Base-by-base conservation (phyloP, 2,888 invertebrate genomes). In the Eupithecia exiguata region DNA sequence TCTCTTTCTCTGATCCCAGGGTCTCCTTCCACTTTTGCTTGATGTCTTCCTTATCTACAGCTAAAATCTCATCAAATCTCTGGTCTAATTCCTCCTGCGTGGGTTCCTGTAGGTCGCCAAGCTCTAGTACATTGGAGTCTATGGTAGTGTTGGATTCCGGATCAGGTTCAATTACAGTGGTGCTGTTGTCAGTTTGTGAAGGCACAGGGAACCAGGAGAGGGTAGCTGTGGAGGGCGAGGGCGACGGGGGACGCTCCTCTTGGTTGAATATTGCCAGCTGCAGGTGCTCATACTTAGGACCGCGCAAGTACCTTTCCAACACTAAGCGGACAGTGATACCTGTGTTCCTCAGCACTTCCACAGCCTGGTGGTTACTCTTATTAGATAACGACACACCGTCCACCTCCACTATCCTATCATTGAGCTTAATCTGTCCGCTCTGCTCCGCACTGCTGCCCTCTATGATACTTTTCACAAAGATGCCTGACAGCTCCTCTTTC, bases 401-500 rank as follows among this genome's bases (percentile, higher is more conserved):
- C 58, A 97, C 99, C 95, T 99, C 98, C 77, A 99, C 97, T 86
- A 99, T 99, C 87, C 99, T 97, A 94, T 99, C 99, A 90, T 99
- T 99, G 84, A 99, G 96, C 92, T 97, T 97, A 85, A 99, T 99
- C 91, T 97, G 96, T 72, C 97, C 97, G 88, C 98, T 98, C 84
- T 97, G 94, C 88, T 98, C 98, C 0, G 99, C 99, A 71, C 99
- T 98, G 91, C 99, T 99, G 70, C 99, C 99, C 88, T 98, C 97
- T 85, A 99, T 98, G 83, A 99, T 98, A 89, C 99, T 99, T 92
- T 99, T 99, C 25, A 99, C 99, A 94, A 99, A 99, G 86, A 99
- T 99, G 10, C 99, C 99, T n/a, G 99, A 99, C 70, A 99, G 95
- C 91, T 99, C 99, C 93, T 99, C 99, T 93, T 98, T 98, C 90